phyloP scores from a whole-genome alignment of 1,140 invertebrate species.

The Nautilus pompilius region DNA sequence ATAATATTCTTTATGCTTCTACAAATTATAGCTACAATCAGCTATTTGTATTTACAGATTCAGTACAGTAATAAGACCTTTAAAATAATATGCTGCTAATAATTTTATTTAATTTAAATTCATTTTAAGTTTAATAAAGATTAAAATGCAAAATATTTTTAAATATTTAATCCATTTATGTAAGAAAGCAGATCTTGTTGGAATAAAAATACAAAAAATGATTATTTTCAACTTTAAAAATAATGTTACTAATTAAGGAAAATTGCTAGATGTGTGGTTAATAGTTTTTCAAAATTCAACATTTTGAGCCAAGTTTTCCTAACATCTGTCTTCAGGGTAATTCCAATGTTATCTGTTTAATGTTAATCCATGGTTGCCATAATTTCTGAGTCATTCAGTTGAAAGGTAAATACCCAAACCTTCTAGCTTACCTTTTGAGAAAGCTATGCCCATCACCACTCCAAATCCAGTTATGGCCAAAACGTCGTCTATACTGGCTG shows the following conservation, averaged over 20 bases:
- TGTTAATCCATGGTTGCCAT: too few relatives aligned
- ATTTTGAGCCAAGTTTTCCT: not conserved
- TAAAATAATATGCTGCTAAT: not conserved
- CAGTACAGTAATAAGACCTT: not conserved
- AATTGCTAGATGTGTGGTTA: not conserved
- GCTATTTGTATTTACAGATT: not conserved
- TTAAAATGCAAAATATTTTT: not conserved
- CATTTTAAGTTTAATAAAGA: not conserved
- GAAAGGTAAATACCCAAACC: not conserved
- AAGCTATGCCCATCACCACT: conserved; percentile 39
- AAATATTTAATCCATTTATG: not conserved
- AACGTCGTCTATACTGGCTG: conserved; percentile 80
- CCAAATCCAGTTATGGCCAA: conserved; percentile 81
- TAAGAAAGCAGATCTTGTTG: not conserved
- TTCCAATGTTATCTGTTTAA: too few relatives aligned
- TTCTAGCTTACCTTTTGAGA: conserved; percentile 31
- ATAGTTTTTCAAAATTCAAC: not conserved
- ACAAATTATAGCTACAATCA: not conserved
- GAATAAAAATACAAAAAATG: not conserved
- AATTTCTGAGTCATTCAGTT: not conserved
- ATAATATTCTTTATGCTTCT: not conserved
- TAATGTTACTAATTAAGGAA: not conserved
- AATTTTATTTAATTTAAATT: not conserved
- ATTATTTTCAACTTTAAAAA: not conserved
- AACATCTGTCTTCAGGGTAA: not conserved